Evolutionary conservation across 2,113 vertebrate species (phyloP).

Genomic region (Rhagologus leucostigma): DNA sequence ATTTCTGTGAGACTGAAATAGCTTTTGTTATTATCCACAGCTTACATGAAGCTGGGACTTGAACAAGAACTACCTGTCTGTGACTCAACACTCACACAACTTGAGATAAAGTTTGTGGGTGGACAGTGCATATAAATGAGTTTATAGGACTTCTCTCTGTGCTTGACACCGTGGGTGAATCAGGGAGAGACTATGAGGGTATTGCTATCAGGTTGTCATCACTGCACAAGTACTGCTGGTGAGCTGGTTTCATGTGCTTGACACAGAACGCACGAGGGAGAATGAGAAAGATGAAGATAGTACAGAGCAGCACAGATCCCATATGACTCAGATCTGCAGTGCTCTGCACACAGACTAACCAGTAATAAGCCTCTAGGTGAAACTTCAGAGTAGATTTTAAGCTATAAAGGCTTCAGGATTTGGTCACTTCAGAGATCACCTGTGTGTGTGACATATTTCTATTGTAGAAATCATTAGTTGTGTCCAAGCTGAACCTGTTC

Average conservation of each 20-base stretch:
- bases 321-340: constrained; percentile 22
- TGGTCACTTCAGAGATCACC: not conserved
- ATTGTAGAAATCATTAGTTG: not conserved
- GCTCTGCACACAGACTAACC: not conserved
- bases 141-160: not conserved
- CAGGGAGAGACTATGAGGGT: not conserved
- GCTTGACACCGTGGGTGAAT: not conserved
- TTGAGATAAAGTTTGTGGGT: constrained; percentile 54
- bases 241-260: not conserved
- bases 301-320: not conserved
- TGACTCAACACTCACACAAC: constrained; percentile 44
- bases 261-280: not conserved
- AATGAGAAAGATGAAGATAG: not conserved
- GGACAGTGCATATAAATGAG: constrained; percentile 55
- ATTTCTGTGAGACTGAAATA: constrained; percentile 1
- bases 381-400: not conserved
- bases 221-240: not conserved
- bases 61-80: constrained; percentile 58
- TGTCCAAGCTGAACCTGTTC: not conserved
- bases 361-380: not conserved
- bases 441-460: not conserved
- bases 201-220: not conserved
- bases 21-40: not conserved
- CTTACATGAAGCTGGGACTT: not conserved
- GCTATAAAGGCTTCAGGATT: not conserved